Evolutionary conservation across 2,113 vertebrate genomes (phyloP), one percentile per base, ranked within the genome.

Genomic region (Lamprologus speciosus): DNA sequence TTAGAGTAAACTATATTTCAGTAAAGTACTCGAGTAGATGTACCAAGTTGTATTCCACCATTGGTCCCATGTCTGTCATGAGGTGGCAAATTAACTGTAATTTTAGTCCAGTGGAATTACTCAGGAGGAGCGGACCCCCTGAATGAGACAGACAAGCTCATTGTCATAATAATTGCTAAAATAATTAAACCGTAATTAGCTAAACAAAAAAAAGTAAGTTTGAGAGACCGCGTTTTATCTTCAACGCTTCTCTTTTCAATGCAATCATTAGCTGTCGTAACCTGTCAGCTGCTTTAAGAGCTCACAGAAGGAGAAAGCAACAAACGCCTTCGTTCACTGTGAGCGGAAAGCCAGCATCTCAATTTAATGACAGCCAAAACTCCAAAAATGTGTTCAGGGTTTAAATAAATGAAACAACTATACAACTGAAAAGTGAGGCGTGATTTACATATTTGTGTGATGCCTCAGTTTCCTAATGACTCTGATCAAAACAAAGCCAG

Each of bases 401-500:
- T 31, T 31, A 78, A 78, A 78, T 31, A 78, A 78, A 78, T 8
- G 26, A 31, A 78, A 45, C 26, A 78, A 45, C 70, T 50, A 75
- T 50, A 50, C 70, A 75, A 45, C 70, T 31, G 70, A 78, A 50
- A 50, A 78, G 42, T 50, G 42, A 50, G 70, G 47, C 8, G 9
- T 28, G 45, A 78, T 78, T 78, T 78, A 78, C 70, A 78, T 31
- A 50, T 51, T 78, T 78, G 70, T 78, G 70, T 31, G 70, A 78
- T 50, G 70, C 70, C 70, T 78, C 70, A 31, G 70, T 78, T 50
- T 78, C 26, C 42, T 78, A 78, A 78, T 78, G 70, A 78, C 70
- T 78, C 70, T 78, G 70, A 78, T 78, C 70, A 78, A 78, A 78
- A 78, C 70, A 78, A 78, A 78, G 70, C 42, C 42, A 78, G 70